Base-by-base conservation (phyloP, 2,888 invertebrate species). In the Ectemnius lituratus region DNA sequence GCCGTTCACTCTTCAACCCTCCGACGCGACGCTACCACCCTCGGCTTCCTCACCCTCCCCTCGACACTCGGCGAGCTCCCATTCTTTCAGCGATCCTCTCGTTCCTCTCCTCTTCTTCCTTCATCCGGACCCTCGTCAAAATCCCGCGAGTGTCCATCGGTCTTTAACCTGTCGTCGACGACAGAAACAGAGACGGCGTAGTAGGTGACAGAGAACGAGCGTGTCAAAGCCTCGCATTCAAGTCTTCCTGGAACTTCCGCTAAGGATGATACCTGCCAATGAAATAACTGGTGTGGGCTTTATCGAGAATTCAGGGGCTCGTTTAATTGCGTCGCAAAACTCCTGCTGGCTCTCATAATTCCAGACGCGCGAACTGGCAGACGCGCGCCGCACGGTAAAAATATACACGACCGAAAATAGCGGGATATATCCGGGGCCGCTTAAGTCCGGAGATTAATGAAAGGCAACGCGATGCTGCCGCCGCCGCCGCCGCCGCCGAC, bases 51-150 rank as follows among this genome's bases (percentile, higher is more conserved):
- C 11, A 47, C 47, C n/a, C 47, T 47, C 47, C 47, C n/a, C n/a
- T n/a, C 47, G 47, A 47, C 13, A n/a, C 47, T 11, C 56, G 13
- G 47, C 16, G 4, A 14, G 14, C n/a, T 14, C 52, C 52, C 52
- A 16, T 16, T 14, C n/a, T 16, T 14, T 14, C n/a, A 14, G n/a
- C 14, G 16, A 14, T 52, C 52, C 16, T 16, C 52, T 52, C 23
- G 23, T 3, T 23, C 23, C 23, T 23, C 23, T 23, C 23, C 23
- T 56, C 11, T 37, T 57, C 11, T 52, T 52, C 67, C 59, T 52
- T 68, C 68, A 63, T 59, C 49, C 52, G 73, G 60, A 82, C 79
- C 81, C 83, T 78, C 70, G 81, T 81, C 78, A 80, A 71, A 68
- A 63, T 61, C 66, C 20, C 28, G 57, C 23, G 28, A 63, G 59